Evolutionary conservation across 2,888 invertebrate genomes (phyloP).

Genomic region (Drosophila putrida): DNA sequence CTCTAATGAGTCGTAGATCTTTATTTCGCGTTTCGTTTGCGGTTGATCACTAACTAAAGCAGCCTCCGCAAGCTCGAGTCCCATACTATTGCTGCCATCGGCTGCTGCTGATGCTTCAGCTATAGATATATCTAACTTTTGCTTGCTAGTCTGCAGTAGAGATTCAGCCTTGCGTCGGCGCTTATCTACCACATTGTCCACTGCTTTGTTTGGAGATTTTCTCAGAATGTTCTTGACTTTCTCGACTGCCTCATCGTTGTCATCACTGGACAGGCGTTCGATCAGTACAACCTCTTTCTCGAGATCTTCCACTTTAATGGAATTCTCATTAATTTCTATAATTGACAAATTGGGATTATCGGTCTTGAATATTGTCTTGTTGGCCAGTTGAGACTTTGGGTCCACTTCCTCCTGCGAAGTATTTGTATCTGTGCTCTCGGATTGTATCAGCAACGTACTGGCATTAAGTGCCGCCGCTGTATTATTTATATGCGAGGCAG

Average conservation of each 20-base stretch:
- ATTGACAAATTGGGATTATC: constrained; percentile 85
- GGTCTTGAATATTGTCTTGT: constrained; percentile 85
- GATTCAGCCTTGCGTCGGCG: constrained; percentile 82
- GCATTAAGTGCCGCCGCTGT: constrained; percentile 60
- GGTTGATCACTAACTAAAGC: constrained; percentile 53
- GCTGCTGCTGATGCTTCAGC: constrained; percentile 81
- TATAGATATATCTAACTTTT: constrained; percentile 81
- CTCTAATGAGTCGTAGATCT: constrained; percentile 82
- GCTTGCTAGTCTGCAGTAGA: constrained; percentile 83
- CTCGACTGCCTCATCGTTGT: constrained; percentile 59
- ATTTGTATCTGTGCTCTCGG: constrained; percentile 84
- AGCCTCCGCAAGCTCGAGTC: constrained; percentile 32
- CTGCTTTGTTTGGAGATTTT: constrained; percentile 60
- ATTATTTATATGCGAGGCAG: constrained; percentile 27
- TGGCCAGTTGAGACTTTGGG: constrained; percentile 85
- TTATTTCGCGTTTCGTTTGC: constrained; percentile 79
- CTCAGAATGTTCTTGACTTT: constrained; percentile 58
- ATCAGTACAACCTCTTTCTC: constrained; percentile 83
- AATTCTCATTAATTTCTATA: constrained; percentile 85
- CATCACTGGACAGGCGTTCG: constrained; percentile 78
- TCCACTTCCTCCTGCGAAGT: constrained; percentile 84
- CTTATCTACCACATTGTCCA: constrained; percentile 66
- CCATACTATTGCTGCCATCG: constrained; percentile 54
- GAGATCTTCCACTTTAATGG: constrained; percentile 77
- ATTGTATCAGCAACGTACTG: constrained; percentile 79